Evolutionary conservation across 2,113 vertebrate genomes (phyloP).

Genomic region (Pelobates fuscus): DNA sequence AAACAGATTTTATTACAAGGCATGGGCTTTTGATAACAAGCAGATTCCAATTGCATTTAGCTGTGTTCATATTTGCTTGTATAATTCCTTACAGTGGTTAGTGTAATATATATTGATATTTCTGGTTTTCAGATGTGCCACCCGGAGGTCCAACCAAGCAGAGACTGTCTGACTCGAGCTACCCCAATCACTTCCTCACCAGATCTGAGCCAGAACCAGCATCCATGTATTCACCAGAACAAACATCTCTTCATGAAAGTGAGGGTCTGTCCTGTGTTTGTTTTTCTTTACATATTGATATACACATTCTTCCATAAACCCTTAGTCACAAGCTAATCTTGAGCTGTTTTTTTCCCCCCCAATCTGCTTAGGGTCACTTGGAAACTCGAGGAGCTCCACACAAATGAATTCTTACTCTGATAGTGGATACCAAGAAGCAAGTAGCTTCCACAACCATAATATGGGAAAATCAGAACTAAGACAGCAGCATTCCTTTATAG

Average conservation of each 20-base stretch:
- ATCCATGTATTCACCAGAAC: constrained; percentile 86
- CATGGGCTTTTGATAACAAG: too few species aligned
- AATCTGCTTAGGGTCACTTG: constrained; percentile 78
- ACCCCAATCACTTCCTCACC: constrained; percentile 83
- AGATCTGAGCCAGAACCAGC: constrained; percentile 85
- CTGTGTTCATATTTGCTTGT: too few species aligned
- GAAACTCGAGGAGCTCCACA: constrained; percentile 92
- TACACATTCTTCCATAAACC: neutral
- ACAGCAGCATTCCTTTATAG: constrained; percentile 79
- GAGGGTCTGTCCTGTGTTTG: constrained; percentile 89
- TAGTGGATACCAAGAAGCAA: constrained; percentile 95
- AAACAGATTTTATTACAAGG: too few species aligned
- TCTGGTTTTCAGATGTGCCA: constrained; percentile 74
- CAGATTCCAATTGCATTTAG: too few species aligned
- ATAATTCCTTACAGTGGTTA: too few species aligned
- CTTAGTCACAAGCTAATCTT: neutral
- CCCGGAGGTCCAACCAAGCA: constrained; percentile 74
- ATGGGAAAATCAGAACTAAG: constrained; percentile 76
- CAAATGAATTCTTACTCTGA: constrained; percentile 98
- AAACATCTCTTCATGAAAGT: constrained; percentile 95
- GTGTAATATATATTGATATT: neutral
- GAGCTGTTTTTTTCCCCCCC: constrained; percentile 38
- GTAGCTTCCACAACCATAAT: constrained; percentile 86
- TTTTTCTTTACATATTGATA: constrained; percentile 56
- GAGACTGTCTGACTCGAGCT: constrained; percentile 77